Base-by-base conservation (phyloP, 2,888 invertebrate species). In the Cheilosia impressa region DNA sequence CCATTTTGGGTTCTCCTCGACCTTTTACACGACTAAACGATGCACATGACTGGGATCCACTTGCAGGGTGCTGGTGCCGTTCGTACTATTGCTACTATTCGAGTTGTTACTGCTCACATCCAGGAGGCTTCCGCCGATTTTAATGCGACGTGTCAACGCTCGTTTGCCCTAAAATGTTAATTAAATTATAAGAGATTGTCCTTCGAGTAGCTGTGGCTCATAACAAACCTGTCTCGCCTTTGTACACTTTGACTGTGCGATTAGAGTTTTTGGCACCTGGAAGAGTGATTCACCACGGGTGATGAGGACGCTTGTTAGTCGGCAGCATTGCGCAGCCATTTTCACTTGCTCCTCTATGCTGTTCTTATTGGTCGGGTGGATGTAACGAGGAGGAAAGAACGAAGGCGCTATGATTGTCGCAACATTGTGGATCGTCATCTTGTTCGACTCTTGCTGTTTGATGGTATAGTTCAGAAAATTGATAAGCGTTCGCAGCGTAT, bases 331-430 rank as follows among this genome's bases (percentile, higher is more conserved):
- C 5, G 97, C 97, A 0, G 98, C 98, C 92, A 97, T 95, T 87
- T 96, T 96, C 5, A 97, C 94, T 91, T 97, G 96, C 55, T 95
- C 95, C 89, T 94, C 95, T 89, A 96, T 93, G 93, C 95, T 93
- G 89, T 94, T 93, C 93, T 95, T 93, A 93, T 95, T 93, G 90
- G 93, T 90, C 89, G 94, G 93, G 93, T 95, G 93, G 19, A 93
- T 90, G 83, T 93, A 95, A 92, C 95, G 95, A 87, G 96, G 96
- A 83, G 96, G 96, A 91, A 97, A 97, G 88, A 98, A 94, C 72
- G 98, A 97, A n/a, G 98, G 98, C 17, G 98, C 98, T 88, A 98
- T 96, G 89, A 98, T 98, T 95, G 98, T 98, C 41, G 98, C 96
- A 47, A 98, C 97, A 91, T 98, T 98, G 91, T 97, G 97, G 84